These are phyloP conservation scores for Agrotis ipsilon DNA, from an alignment of 2,888 invertebrate genomes.

Conservation along the genomic window DNA sequence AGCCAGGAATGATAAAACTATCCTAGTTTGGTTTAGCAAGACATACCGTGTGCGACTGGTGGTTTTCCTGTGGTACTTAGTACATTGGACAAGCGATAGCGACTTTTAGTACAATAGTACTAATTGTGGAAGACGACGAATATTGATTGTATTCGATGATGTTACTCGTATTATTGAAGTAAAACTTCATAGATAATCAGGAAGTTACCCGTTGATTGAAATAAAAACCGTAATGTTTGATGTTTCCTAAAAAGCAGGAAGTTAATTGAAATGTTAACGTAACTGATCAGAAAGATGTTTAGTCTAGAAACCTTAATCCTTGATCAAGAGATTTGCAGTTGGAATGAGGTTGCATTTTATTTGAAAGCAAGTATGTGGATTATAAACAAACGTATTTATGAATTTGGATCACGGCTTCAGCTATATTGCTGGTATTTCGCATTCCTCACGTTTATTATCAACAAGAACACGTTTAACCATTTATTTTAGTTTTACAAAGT, in stretches of 20 bases:
- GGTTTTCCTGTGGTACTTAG: conserved; percentile 50
- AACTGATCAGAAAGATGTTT: conserved; percentile 37
- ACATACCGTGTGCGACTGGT: conserved; percentile 13
- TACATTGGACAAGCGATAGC: conserved; percentile 39
- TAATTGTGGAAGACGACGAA: neutral
- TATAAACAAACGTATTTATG: conserved; percentile 50
- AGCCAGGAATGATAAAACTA: conserved; percentile 66
- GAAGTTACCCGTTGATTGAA: neutral
- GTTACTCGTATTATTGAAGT: neutral
- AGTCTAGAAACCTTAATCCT: conserved; percentile 32
- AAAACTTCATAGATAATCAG: neutral
- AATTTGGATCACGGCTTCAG: conserved; percentile 52
- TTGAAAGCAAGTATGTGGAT: conserved; percentile 40
- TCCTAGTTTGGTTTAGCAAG: conserved; percentile 55
- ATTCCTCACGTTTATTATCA: conserved; percentile 39
- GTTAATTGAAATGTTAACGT: conserved; percentile 29
- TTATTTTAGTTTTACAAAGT: conserved; percentile 35
- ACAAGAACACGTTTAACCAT: conserved; percentile 31
- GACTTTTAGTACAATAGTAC: conserved; percentile 21
- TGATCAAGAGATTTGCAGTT: conserved; percentile 28
- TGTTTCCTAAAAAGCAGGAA: conserved; percentile 2
- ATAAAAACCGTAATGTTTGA: neutral
- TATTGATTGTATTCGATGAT: too few relatives aligned
- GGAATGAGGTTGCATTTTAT: conserved; percentile 55
- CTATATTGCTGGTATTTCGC: conserved; percentile 26